Base-by-base conservation (phyloP, 2,797 vertebrate species). In the Pseudomugil gertrudae region DNA sequence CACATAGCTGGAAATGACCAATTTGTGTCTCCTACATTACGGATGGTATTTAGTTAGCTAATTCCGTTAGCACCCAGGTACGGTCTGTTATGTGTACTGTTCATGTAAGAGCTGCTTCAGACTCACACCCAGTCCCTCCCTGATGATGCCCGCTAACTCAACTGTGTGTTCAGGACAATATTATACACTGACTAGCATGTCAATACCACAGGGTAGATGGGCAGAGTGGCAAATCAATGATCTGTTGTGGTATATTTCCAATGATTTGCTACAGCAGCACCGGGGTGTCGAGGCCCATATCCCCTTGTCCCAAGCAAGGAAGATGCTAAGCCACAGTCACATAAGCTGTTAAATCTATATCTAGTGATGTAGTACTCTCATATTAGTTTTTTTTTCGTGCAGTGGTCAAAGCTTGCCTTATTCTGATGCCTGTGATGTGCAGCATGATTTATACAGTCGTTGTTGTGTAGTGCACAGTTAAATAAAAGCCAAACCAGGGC, bases 111-210 rank as follows among this genome's bases (percentile, higher is more conserved):
- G 66, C 64, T 66, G 83, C 77, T 70, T 83, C 76, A 76, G 76
- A 77, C 82, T 79, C 81, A 81, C 87, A 78, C 89, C 86, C 80
- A 71, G 74, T 74, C 74, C 78, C 78, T 19, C 52, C 72, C 53
- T 21, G 53, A 3, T 15, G 69, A 72, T 81, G 70, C 66, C 40
- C 43, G 9, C 23, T 24, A 11, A 9, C 26, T 63, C 7, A 19
- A 10, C 24, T 9, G 0, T 35, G 11, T 30, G 17, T 27, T 17
- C n/a, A 35, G 10, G n/a, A 8, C 9, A 30, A 40, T n/a, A 29
- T 24, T 21, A n/a, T 33, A 47, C 30, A 21, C 13, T 3, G 2
- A 24, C 3, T 5, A 32, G 4, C 9, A 23, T 13, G 7, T n/a
- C 3, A 3, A 5, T 24, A 21, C 17, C 29, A 14, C 30, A 51